Evolutionary conservation across 2,113 vertebrate species (phyloP).

Genomic region (Oryzias curvinotus): DNA sequence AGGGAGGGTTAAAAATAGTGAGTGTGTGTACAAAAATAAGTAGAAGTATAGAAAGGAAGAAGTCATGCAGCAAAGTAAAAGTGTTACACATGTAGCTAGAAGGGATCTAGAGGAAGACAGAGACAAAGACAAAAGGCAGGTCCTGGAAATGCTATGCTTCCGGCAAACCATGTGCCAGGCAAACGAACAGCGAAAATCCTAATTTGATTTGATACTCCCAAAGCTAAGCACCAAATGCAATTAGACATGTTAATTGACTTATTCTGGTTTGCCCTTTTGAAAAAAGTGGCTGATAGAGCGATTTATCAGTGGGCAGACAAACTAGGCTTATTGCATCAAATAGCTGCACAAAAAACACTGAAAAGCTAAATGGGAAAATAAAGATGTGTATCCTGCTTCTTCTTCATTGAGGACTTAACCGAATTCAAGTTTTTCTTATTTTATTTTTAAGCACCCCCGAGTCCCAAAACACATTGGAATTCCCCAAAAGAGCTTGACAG

Average conservation of each 20-base stretch:
- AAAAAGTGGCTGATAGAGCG: constrained; percentile 49
- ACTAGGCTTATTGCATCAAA: constrained; percentile 55
- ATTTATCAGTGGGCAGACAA: constrained; percentile 49
- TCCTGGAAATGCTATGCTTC: constrained; percentile 60
- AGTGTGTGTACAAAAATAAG: constrained; percentile 26
- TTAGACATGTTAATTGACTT: constrained; percentile 71
- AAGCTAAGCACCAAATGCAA: constrained; percentile 65
- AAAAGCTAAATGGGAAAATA: constrained; percentile 25
- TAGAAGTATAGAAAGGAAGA: constrained; percentile 33
- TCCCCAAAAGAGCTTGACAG: too few relatives aligned
- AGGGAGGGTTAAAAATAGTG: constrained; percentile 17
- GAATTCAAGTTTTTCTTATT: background rate
- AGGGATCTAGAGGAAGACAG: constrained; percentile 40
- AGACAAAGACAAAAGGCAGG: constrained; percentile 61
- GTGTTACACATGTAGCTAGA: constrained; percentile 36
- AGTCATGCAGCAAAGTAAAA: constrained; percentile 39
- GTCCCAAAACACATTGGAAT: too few relatives aligned
- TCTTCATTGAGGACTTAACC: background rate
- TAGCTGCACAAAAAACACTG: constrained; percentile 11
- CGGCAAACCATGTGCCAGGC: constrained; percentile 56
- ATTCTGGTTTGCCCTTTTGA: constrained; percentile 55
- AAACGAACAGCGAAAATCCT: constrained; percentile 56
- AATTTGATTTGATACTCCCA: constrained; percentile 69
- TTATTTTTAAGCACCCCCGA: background rate
- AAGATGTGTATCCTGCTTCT: constrained; percentile 10